Evolutionary conservation across 2,888 invertebrate genomes (phyloP).

Genomic region (Nezara viridula): DNA sequence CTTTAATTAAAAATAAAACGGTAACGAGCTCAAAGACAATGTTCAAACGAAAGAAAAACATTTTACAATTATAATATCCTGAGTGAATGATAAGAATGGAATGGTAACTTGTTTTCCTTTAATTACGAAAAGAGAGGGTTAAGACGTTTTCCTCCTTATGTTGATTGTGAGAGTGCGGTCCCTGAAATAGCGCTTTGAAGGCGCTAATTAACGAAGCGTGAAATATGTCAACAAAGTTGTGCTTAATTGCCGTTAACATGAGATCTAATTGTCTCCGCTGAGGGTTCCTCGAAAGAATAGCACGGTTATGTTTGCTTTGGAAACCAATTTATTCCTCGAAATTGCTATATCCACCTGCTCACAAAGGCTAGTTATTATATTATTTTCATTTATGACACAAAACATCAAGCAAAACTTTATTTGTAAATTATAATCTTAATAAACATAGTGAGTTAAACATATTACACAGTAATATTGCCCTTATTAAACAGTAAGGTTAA

Average conservation of each 20-base stretch:
- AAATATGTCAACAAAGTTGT: slow-evolving; percentile 10
- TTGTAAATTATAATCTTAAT: no score
- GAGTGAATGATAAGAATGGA: neutral
- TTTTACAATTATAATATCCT: neutral
- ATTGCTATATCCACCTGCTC: neutral
- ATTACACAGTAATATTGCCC: no score
- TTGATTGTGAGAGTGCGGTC: neutral
- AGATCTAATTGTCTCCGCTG: neutral
- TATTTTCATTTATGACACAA: neutral
- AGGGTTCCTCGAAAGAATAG: neutral
- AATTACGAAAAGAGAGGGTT: neutral
- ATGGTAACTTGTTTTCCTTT: neutral
- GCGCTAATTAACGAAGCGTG: neutral
- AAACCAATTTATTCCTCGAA: neutral
- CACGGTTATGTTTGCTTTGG: neutral
- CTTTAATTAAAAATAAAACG: no score
- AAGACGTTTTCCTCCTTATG: neutral
- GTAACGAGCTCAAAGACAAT: no score
- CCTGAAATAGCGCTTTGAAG: neutral
- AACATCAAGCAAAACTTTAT: neutral
- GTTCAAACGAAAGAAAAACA: neutral
- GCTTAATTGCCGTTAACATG: slow-evolving; percentile 4
- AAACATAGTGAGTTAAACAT: no score
- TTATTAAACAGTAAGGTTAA: no score
- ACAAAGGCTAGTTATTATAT: neutral